Evolutionary conservation across 2,888 invertebrate species (phyloP).

Genomic region (Sclerodermus sp.): DNA sequence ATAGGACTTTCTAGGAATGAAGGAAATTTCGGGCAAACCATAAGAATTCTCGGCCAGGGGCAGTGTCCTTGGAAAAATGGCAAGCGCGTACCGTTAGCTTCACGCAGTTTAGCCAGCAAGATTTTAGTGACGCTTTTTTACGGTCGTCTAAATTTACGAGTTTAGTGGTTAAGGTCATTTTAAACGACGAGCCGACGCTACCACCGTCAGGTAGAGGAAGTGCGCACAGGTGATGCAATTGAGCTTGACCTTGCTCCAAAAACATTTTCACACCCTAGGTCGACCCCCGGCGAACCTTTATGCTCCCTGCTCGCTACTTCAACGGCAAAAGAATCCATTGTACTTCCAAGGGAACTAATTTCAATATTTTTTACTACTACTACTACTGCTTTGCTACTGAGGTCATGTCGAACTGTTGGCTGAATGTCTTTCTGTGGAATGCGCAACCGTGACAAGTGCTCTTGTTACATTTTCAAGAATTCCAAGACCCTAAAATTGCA

Average conservation of each 20-base stretch:
- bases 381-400: too few species aligned
- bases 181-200: neutral
- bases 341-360: constrained; percentile 19
- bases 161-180: constrained; percentile 21
- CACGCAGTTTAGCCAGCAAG: constrained; percentile 2
- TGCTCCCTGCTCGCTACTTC: constrained; percentile 2
- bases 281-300: constrained; percentile 7
- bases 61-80: constrained; percentile 17
- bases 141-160: constrained; percentile 29
- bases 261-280: constrained; percentile 44
- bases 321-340: constrained; percentile 22
- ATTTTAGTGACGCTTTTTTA: constrained; percentile 19
- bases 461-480: neutral
- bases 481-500: too few species aligned
- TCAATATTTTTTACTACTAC: constrained; percentile 13
- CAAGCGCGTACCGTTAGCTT: constrained; percentile 15
- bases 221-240: constrained; percentile 52
- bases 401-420: neutral
- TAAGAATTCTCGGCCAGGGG: too few species aligned
- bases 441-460: neutral
- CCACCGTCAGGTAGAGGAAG: constrained; percentile 29
- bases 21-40: too few species aligned
- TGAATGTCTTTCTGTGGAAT: too few species aligned
- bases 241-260: constrained; percentile 49
- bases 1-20: too few species aligned